Conservation (phyloP, 2,888 invertebrate genomes). For the Eucriotettix oculatus region DNA sequence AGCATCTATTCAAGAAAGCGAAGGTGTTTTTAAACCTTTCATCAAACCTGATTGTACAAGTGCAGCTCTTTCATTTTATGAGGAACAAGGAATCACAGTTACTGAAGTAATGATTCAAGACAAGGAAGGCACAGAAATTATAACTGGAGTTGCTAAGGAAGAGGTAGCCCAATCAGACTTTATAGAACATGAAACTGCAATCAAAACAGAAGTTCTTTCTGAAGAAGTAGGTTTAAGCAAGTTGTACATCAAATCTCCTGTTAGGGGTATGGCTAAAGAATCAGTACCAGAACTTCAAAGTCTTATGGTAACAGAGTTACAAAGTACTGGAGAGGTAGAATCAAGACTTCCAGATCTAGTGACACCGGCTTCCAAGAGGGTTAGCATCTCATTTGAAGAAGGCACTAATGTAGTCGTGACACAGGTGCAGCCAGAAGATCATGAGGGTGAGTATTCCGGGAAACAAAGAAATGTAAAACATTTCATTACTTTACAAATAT, state of each 20-base stretch:
- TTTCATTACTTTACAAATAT: too few species aligned
- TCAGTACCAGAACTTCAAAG: conserved; percentile 25
- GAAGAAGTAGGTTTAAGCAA: conserved; percentile 15
- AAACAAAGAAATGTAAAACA: too few species aligned
- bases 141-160: conserved; percentile 27
- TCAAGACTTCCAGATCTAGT: conserved; percentile 25
- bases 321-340: conserved; percentile 30
- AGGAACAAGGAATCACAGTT: conserved; percentile 23
- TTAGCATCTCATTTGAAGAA: conserved; percentile 22
- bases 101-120: conserved; percentile 18
- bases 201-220: conserved; percentile 24
- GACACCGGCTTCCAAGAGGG: conserved; percentile 28
- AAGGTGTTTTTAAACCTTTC: conserved; percentile 16
- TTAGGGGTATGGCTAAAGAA: conserved; percentile 19
- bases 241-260: conserved; percentile 17
- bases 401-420: conserved; percentile 27
- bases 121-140: conserved; percentile 21
- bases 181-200: conserved; percentile 26
- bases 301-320: conserved; percentile 31
- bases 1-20: conserved; percentile 20
- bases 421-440: conserved; percentile 30
- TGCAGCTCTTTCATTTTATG: conserved; percentile 18
- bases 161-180: conserved; percentile 28
- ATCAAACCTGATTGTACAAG: conserved; percentile 15
- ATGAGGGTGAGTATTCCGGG: conserved; percentile 29